Base-by-base conservation (phyloP, 92 coral and sea anemone genomes). In the Micromussa lordhowensis region DNA sequence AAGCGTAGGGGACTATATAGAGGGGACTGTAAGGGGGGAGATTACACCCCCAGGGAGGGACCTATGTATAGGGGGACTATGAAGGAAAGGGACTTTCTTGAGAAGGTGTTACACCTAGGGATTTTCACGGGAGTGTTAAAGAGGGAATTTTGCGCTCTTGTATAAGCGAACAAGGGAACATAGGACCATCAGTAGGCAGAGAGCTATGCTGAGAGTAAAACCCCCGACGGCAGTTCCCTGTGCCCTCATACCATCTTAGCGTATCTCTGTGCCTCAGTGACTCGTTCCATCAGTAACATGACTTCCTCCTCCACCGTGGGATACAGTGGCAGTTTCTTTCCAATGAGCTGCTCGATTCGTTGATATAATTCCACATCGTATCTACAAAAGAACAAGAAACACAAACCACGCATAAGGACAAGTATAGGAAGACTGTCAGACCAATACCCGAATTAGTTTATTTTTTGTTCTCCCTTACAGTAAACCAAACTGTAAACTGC, bases 301-400 rank as follows among this genome's bases (percentile, higher is more conserved):
- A 97, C 99, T 88, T 97, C 99, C 44, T 95, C 99, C 87, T 97
- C 99, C 28, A 96, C 98, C 18, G 98, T 95, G 14, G 94, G 97
- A 69, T 92, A 97, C 59, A 85, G 82, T 17, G 99, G 99, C 49
- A 97, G 94, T 92, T 95, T 97, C 85, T 97, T 97, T 26, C 91
- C 96, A 68, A 95, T 97, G 32, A 97, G 92, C 82, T 95, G 97
- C 83, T 97, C 99, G 77, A 97, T 97, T 57, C 99, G 89, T 78
- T 97, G 99, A 79, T 94, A 97, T 36, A 97, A 84, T 82, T 97
- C 99, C 6, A 97, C 99, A 75, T 97, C 99, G 73, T 97, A 97
- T 78, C 99, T 97, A 59, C 58, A 7, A 73, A 88, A 54, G 26
- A 44, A 69, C 4, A 34, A 55, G 34, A 3, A 64, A 15, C 21